Evolutionary conservation across 2,113 vertebrate species (phyloP).

Genomic region (Sisor rabdophorus): DNA sequence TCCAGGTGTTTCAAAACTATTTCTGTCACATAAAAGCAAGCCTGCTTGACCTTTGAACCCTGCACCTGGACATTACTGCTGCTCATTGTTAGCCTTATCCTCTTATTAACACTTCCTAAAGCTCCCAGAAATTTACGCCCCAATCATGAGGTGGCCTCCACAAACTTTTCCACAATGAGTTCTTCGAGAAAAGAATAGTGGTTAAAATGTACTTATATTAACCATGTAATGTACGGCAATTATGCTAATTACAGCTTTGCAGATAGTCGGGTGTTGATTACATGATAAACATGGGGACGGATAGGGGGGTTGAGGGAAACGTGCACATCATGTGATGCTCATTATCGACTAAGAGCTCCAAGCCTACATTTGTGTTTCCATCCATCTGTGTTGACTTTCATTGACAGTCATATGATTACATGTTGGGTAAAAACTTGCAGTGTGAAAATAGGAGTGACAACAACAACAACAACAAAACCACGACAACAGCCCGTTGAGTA

Average conservation of each 20-base stretch:
- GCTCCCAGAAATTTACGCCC: slow-evolving; percentile 5
- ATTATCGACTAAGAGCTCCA: slow-evolving; percentile 66
- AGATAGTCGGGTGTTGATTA: slow-evolving; percentile 76
- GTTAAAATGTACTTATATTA: slow-evolving; percentile 66
- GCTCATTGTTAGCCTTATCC: slow-evolving; percentile 63
- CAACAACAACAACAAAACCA: slow-evolving; percentile 34
- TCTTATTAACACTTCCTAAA: slow-evolving; percentile 48
- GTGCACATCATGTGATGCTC: slow-evolving; percentile 62
- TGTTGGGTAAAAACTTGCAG: slow-evolving; percentile 53
- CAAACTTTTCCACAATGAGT: slow-evolving; percentile 56
- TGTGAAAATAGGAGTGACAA: slow-evolving; percentile 34
- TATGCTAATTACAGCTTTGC: slow-evolving; percentile 72
- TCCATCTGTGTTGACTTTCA: slow-evolving; percentile 68
- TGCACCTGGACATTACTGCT: slow-evolving; percentile 66
- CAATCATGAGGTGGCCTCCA: slow-evolving; percentile 31
- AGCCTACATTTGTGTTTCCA: slow-evolving; percentile 60
- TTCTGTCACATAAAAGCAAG: slow-evolving; percentile 62
- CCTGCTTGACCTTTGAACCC: slow-evolving; percentile 65
- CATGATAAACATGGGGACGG: slow-evolving; percentile 59
- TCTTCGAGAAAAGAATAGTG: slow-evolving; percentile 62
- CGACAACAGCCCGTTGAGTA: slow-evolving; percentile 38
- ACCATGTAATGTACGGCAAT: slow-evolving; percentile 73
- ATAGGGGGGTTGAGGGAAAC: slow-evolving; percentile 60
- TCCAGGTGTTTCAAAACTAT: slow-evolving; percentile 69
- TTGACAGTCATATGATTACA: slow-evolving; percentile 59